These are phyloP conservation scores for human (Homo sapiens) DNA, from an alignment of 2,113 vertebrate genomes.

Conservation along the genomic window GRCh38 chr7:45659001-45659500, in stretches of 20 bases:
- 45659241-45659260: background rate
- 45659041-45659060: background rate
- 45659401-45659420: accelerated
- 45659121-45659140: background rate
- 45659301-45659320: background rate
- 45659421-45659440: background rate
- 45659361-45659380: background rate
- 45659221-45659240: accelerated
- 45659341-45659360: background rate
- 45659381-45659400: background rate
- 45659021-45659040: background rate
- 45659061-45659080: background rate
- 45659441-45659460: background rate
- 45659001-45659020: background rate
- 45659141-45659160: background rate
- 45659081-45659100: background rate
- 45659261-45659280: background rate
- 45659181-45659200: background rate
- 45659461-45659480: too few species aligned
- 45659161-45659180: background rate
- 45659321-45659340: accelerated
- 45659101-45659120: accelerated
- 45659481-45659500: background rate
- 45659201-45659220: background rate
- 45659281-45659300: background rate